Evolutionary conservation across 2,888 invertebrate genomes (phyloP).

Genomic region (Blastobasis adustella): DNA sequence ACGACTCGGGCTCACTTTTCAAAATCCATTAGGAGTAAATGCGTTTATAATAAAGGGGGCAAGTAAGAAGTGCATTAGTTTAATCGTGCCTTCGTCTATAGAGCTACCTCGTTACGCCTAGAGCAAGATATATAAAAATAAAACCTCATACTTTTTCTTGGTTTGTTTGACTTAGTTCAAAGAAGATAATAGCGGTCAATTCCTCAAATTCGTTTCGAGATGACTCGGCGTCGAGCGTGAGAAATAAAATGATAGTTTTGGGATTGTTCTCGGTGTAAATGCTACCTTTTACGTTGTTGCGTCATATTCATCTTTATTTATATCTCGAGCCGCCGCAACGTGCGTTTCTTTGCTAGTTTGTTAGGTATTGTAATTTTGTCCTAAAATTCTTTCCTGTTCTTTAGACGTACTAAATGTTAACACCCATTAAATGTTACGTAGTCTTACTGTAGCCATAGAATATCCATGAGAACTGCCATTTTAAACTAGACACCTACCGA

Average conservation of each 20-base stretch:
- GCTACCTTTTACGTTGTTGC: not conserved
- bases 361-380: no score
- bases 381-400: no score
- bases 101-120: conserved; percentile 45
- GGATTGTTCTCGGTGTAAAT: conserved; percentile 20
- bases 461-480: no score
- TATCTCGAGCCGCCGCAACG: not conserved
- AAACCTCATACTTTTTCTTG: conserved; percentile 28
- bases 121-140: not conserved
- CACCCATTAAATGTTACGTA: no score
- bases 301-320: not conserved
- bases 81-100: conserved; percentile 36
- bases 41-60: conserved; percentile 56
- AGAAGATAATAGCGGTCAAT: conserved; percentile 60
- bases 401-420: no score
- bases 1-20: not conserved
- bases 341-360: no score
- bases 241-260: conserved; percentile 52
- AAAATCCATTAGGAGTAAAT: conserved; percentile 45
- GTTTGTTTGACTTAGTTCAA: conserved; percentile 56
- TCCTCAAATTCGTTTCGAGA: conserved; percentile 63
- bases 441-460: no score
- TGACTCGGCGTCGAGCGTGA: conserved; percentile 57
- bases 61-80: conserved; percentile 53
- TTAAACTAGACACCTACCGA: no score